These are phyloP conservation scores for Phrynocephalus forsythii DNA, from an alignment of 2,797 vertebrate species.

Conservation along the genomic window DNA sequence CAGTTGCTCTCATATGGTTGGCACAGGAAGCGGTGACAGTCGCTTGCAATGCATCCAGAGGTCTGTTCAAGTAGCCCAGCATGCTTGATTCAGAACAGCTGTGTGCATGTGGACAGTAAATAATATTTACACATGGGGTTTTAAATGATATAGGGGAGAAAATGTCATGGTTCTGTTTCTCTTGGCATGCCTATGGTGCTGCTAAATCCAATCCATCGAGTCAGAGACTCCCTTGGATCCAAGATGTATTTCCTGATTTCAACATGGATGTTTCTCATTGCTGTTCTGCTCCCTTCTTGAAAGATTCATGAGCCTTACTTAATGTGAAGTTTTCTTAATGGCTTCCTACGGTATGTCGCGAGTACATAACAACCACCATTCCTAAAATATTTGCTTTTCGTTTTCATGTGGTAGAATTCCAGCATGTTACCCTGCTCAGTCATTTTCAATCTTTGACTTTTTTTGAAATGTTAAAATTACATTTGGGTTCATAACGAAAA, in stretches of 20 bases:
- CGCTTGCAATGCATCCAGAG: slow-evolving; percentile 3
- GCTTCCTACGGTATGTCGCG: slow-evolving; percentile 9
- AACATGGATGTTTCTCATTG: slow-evolving; percentile 30
- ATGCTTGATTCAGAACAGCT: slow-evolving; percentile 25
- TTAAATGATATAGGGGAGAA: slow-evolving; percentile 26
- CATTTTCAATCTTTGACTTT: slow-evolving; percentile 39
- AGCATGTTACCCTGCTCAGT: slow-evolving; percentile 12
- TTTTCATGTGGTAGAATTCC: slow-evolving; percentile 32
- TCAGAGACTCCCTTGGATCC: not conserved
- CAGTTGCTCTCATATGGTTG: not conserved
- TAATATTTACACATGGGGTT: slow-evolving; percentile 1
- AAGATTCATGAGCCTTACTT: not conserved
- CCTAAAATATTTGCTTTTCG: slow-evolving; percentile 23
- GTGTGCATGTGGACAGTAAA: not conserved
- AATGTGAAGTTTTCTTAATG: not conserved
- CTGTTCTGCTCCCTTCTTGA: slow-evolving; percentile 12
- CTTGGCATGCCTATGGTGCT: slow-evolving; percentile 15
- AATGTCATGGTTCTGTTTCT: not conserved
- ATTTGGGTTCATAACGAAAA: slow-evolving; percentile 23
- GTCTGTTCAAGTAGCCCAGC: not conserved
- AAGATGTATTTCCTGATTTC: slow-evolving; percentile 4
- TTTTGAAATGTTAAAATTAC: slow-evolving; percentile 13
- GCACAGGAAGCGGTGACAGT: not conserved
- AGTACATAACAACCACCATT: slow-evolving; percentile 10
- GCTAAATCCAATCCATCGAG: slow-evolving; percentile 16